Percentiles rank a stretch among this genome's conserved stretches.
These are phyloP conservation scores for Hycleus cichorii DNA, from an alignment of 1,140 invertebrate species.

Conservation along the genomic window DNA sequence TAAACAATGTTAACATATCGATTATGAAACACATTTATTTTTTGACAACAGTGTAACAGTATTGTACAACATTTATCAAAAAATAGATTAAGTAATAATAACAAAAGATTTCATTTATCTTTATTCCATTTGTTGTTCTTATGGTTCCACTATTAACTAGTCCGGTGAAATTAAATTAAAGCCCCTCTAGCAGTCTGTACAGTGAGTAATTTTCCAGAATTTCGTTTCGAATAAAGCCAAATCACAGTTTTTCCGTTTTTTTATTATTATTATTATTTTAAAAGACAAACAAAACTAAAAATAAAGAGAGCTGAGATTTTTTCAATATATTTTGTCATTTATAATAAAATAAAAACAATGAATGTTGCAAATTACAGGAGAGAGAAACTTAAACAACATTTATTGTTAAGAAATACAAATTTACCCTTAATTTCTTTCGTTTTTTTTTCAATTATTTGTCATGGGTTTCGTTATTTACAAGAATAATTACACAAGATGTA, in stretches of 20 bases:
- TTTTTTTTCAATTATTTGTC: conserved; percentile 3
- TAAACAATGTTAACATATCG: background rate
- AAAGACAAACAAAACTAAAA: background rate
- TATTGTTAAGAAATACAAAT: too few relatives aligned
- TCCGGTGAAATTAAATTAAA: conserved; percentile 31
- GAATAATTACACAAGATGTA: conserved; percentile 36
- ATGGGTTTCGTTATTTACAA: conserved; percentile 26
- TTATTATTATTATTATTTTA: too few relatives aligned
- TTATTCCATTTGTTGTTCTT: too few relatives aligned
- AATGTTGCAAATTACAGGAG: too few relatives aligned
- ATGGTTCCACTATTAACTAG: too few relatives aligned
- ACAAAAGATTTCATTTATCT: conserved; percentile 18
- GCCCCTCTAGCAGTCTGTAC: conserved; percentile 36
- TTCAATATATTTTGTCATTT: background rate
- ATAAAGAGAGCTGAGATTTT: background rate
- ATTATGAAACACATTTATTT: conserved; percentile 16
- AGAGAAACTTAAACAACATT: too few relatives aligned
- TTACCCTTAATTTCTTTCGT: background rate
- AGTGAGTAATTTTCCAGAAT: conserved; percentile 34
- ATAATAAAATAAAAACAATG: too few relatives aligned
- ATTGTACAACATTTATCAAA: conserved; percentile 17
- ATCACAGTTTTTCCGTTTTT: too few relatives aligned
- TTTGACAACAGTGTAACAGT: conserved; percentile 16
- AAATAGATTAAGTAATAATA: conserved; percentile 17
- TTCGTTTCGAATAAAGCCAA: too few relatives aligned